Percentiles rank a stretch among this genome's conserved stretches.
Conservation (phyloP, 2,888 invertebrate genomes). For the Formica aserva region DNA sequence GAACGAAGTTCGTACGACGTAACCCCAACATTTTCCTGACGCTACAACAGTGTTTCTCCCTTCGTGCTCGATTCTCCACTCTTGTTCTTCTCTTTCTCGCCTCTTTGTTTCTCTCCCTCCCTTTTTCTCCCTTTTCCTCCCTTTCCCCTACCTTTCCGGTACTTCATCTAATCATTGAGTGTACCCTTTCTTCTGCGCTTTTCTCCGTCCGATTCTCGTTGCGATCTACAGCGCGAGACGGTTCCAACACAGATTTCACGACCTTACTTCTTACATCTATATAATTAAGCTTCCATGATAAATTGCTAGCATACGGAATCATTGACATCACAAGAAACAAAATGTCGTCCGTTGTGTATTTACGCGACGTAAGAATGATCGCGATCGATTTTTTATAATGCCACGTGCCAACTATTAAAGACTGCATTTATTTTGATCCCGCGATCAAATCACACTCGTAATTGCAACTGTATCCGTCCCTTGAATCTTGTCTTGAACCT, state of each 20-base stretch:
- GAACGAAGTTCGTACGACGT: constrained; percentile 62
- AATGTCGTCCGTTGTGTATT: background rate
- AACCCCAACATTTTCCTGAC: constrained; percentile 69
- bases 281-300: constrained; percentile 14
- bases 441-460: background rate
- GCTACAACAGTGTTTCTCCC: constrained; percentile 63
- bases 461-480: background rate
- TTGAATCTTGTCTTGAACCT: constrained; percentile 9
- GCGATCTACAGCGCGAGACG: constrained; percentile 55
- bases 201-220: constrained; percentile 52
- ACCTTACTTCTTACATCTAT: constrained; percentile 36
- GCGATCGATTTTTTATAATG: background rate
- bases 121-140: background rate
- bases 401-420: background rate
- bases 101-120: constrained; percentile 48
- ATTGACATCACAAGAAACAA: constrained; percentile 1
- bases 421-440: background rate
- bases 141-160: constrained; percentile 38
- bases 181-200: constrained; percentile 54
- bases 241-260: constrained; percentile 49
- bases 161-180: constrained; percentile 57
- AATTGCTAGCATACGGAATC: background rate
- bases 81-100: constrained; percentile 34
- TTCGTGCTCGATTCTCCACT: constrained; percentile 60
- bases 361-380: background rate